Evolutionary conservation across 2,888 invertebrate species (phyloP).

Genomic region (Cremastobaeus sp.): DNA sequence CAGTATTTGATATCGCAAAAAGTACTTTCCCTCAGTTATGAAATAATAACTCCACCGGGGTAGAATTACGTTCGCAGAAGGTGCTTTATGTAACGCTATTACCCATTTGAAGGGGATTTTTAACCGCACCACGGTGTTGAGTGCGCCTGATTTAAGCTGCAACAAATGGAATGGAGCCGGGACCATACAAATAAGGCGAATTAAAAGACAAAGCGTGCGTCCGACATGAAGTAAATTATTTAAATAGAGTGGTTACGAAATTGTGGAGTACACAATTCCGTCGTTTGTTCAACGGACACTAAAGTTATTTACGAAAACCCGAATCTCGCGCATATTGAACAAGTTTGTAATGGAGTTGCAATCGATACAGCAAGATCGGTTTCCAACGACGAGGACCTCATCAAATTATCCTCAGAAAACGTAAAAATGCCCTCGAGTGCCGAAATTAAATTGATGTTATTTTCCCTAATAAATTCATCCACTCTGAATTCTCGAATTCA

Average conservation of each 20-base stretch:
- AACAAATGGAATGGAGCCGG: slow-evolving; percentile 40
- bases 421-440: slow-evolving; percentile 3
- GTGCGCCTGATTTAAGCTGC: slow-evolving; percentile 30
- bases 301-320: too few species aligned
- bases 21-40: slow-evolving; percentile 31
- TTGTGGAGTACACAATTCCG: too few species aligned
- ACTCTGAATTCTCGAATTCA: too few species aligned
- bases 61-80: slow-evolving; percentile 35
- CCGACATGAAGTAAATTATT: background rate
- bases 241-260: background rate
- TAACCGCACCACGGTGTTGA: slow-evolving; percentile 28
- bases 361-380: too few species aligned
- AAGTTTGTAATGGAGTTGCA: too few species aligned
- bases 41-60: slow-evolving; percentile 31
- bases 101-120: slow-evolving; percentile 34
- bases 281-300: too few species aligned
- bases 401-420: slow-evolving; percentile 19
- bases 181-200: slow-evolving; percentile 20
- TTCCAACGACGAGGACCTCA: background rate
- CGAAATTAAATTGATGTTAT: slow-evolving; percentile 22
- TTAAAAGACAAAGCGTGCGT: slow-evolving; percentile 23
- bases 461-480: slow-evolving; percentile 18
- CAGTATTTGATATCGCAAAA: too few species aligned
- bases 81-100: slow-evolving; percentile 32
- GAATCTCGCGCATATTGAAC: too few species aligned